Evolutionary conservation across 2,113 vertebrate genomes (phyloP).

Genomic region (Actenoides hombroni): DNA sequence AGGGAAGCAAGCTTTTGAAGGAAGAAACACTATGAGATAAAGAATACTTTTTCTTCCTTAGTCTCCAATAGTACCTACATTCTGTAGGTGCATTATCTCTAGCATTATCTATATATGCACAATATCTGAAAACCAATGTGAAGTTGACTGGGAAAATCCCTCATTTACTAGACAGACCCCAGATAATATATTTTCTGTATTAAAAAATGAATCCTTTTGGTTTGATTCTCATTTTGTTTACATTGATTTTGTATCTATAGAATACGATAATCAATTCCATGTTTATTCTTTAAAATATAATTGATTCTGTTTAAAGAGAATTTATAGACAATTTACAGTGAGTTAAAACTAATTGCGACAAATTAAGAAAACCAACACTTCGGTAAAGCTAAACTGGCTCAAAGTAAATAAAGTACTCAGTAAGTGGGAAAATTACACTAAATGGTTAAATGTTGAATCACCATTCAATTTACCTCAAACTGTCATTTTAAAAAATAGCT

Average conservation of each 20-base stretch:
- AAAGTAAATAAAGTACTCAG: constrained; percentile 13
- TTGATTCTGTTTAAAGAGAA: not conserved
- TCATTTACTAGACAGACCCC: not conserved
- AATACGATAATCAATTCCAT: constrained; percentile 2
- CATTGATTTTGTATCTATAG: not conserved
- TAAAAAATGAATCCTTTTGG: not conserved
- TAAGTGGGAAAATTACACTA: constrained; percentile 14
- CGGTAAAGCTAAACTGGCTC: not conserved
- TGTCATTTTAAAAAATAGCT: constrained; percentile 12
- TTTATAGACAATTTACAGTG: not conserved
- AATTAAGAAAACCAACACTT: not conserved
- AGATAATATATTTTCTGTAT: not conserved
- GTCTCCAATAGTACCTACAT: not conserved
- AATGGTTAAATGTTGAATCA: constrained; percentile 23
- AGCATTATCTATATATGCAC: not conserved
- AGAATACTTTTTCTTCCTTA: not conserved
- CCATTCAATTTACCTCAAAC: not conserved
- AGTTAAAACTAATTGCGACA: not conserved
- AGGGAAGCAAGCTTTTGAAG: not conserved
- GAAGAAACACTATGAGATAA: not conserved
- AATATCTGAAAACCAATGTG: not conserved
- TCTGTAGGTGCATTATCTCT: not conserved
- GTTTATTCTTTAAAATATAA: not conserved
- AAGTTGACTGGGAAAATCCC: not conserved
- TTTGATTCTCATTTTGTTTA: not conserved